Evolutionary conservation across 2,888 invertebrate genomes (phyloP).

Genomic region (Thecophora atra): DNA sequence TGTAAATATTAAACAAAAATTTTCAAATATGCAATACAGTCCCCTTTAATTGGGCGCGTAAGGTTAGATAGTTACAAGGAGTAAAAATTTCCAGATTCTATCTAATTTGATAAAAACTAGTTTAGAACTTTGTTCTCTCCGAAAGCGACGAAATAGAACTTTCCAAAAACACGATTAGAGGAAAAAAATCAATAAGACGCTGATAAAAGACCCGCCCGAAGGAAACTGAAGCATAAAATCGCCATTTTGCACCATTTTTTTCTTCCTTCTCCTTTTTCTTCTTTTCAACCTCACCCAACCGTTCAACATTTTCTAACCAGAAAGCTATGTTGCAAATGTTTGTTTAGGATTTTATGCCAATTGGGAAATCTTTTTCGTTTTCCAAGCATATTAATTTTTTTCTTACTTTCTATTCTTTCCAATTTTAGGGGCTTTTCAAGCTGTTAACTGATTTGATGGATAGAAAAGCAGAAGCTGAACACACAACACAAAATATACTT

Average conservation of each 20-base stretch:
- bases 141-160: too few species aligned
- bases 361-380: constrained; percentile 38
- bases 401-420: constrained; percentile 14
- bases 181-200: too few species aligned
- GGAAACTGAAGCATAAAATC: constrained; percentile 3
- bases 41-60: too few species aligned
- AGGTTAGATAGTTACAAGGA: too few species aligned
- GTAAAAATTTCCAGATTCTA: too few species aligned
- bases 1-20: too few species aligned
- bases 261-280: constrained; percentile 43
- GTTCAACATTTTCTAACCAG: background rate
- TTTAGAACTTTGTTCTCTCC: too few species aligned
- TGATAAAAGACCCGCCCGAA: background rate
- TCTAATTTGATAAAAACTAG: too few species aligned
- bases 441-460: constrained; percentile 33
- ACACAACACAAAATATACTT: background rate
- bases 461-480: constrained; percentile 6
- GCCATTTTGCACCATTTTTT: constrained; percentile 40
- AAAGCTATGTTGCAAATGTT: constrained; percentile 13
- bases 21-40: too few species aligned
- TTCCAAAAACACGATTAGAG: too few species aligned
- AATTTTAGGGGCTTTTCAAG: constrained; percentile 30
- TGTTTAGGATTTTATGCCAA: constrained; percentile 34
- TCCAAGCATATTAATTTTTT: background rate
- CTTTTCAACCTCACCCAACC: background rate